These are phyloP conservation scores for Semicossyphus pulcher DNA, from an alignment of 2,113 vertebrate genomes.

Conservation along the genomic window DNA sequence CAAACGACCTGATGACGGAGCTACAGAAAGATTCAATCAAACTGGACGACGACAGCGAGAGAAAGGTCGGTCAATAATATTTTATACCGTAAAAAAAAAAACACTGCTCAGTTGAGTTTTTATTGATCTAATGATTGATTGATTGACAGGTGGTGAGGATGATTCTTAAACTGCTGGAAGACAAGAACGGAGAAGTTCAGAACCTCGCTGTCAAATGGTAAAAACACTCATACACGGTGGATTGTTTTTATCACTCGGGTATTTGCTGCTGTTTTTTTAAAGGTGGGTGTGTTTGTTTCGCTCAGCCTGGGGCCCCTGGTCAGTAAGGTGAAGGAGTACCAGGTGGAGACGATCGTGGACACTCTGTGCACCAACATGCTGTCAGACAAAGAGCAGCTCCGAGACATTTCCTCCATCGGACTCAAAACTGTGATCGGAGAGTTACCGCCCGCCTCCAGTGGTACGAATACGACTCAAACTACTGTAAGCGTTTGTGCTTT, in stretches of 20 bases:
- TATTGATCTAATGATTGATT: slow-evolving; percentile 12
- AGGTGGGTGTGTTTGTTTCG: slow-evolving; percentile 47
- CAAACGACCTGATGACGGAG: slow-evolving; percentile 99
- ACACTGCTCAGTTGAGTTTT: not conserved
- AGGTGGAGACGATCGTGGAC: slow-evolving; percentile 99
- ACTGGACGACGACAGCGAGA: slow-evolving; percentile 97
- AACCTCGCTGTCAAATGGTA: slow-evolving; percentile 99
- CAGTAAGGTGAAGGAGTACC: slow-evolving; percentile 99
- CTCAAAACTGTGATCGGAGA: slow-evolving; percentile 99
- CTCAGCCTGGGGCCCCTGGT: slow-evolving; percentile 95
- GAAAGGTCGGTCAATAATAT: slow-evolving; percentile 80
- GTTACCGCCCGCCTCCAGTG: slow-evolving; percentile 97
- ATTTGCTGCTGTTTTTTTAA: not conserved
- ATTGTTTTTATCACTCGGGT: no score
- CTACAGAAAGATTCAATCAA: slow-evolving; percentile 99
- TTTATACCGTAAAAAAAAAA: not conserved
- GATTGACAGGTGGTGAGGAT: slow-evolving; percentile 92
- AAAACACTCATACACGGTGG: slow-evolving; percentile 10
- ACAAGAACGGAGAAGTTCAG: slow-evolving; percentile 99
- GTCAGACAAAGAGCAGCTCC: slow-evolving; percentile 97
- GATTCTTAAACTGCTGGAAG: slow-evolving; percentile 97
- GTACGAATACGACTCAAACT: slow-evolving; percentile 53
- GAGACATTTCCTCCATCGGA: slow-evolving; percentile 98
- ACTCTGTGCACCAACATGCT: slow-evolving; percentile 99
- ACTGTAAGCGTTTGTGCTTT: no score